A percentile compares a stretch with the other conserved stretches of the same genome.
phyloP scores from a whole-genome alignment of 1,140 invertebrate genomes.

The Drosophila persimilis region DNA sequence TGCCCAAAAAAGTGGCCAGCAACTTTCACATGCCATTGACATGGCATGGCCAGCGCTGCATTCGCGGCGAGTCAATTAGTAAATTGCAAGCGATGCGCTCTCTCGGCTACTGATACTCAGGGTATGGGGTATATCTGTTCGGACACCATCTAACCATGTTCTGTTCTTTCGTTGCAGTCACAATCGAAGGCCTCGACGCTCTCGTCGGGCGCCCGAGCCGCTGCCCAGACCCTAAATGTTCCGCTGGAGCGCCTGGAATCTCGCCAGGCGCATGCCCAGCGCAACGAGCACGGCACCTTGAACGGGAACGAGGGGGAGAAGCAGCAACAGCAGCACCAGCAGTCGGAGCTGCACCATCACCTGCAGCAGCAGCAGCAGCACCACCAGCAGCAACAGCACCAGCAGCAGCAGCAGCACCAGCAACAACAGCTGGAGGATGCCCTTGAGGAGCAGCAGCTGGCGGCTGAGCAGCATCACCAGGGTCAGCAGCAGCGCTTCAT shows the following conservation, averaged over 20 bases:
- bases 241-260: constrained; percentile 80
- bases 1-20: constrained; percentile 60
- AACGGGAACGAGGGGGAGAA: constrained; percentile 40
- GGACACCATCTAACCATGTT: neutral
- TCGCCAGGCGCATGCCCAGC: constrained; percentile 73
- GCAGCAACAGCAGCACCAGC: constrained; percentile 55
- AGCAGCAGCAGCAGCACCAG: constrained; percentile 59
- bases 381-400: constrained; percentile 60
- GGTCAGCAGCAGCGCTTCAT: constrained; percentile 60
- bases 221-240: constrained; percentile 82
- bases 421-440: constrained; percentile 54
- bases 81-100: constrained; percentile 35
- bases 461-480: constrained; percentile 45
- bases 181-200: constrained; percentile 81
- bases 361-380: constrained; percentile 54
- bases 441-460: constrained; percentile 46
- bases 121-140: neutral
- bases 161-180: constrained; percentile 48
- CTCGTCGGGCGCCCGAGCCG: constrained; percentile 79
- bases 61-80: constrained; percentile 52
- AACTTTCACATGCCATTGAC: constrained; percentile 79
- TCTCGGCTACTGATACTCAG: neutral
- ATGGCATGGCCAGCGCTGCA: constrained; percentile 37
- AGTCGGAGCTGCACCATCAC: constrained; percentile 52
- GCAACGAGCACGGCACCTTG: constrained; percentile 55